Evolutionary conservation across 2,113 vertebrate genomes (phyloP), one percentile per base, ranked within the genome.

Genomic region (Sylvia atricapilla): DNA sequence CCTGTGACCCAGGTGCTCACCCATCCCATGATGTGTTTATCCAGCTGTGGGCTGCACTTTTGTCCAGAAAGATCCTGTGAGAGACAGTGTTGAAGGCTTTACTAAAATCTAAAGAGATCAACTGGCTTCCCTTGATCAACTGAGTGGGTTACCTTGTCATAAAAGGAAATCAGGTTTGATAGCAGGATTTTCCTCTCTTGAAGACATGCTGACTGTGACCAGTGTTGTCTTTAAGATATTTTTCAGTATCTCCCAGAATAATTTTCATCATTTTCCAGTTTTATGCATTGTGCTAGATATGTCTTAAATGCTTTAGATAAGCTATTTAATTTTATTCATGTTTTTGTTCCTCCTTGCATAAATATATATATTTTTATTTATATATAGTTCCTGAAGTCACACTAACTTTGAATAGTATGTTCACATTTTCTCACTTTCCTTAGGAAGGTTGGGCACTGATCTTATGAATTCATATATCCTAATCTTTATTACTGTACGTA

Each of bases 21-120:
- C 47, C 21, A 55, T 5, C 25, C 17, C 47, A 21, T 1, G 37
- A 16, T 14, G 33, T 4, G 33, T 9, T 55, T 46, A 33, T 55
- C 41, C 49, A 55, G 33, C 39, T 46, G 13, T 53, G 56, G 15
- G 5, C 31, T 44, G 33, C 0, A 20, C 27, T 41, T 19, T 1
- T 0, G n/a, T 23, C n/a, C 49, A 74, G 28, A 74, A 47, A n/a
- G 18, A 39, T 56, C 18, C 28, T 56, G 12, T 19, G 12, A 66
- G 28, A 73, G n/a, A 30, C n/a, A n/a, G n/a, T 6, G 1, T 9
- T 0, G 0, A 56, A 66, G 6, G 0, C 23, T 74, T 66, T 41
- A 41, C 23, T 64, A 10, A 44, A 62, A 52, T 44, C 15, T 5
- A 16, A 15, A 41, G 13, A 13, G 6, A 52, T 52, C 46, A 13